Percentiles rank a stretch among this genome's conserved stretches.
Conservation (phyloP, 2,797 vertebrate genomes). For the Acanthornis magna region DNA sequence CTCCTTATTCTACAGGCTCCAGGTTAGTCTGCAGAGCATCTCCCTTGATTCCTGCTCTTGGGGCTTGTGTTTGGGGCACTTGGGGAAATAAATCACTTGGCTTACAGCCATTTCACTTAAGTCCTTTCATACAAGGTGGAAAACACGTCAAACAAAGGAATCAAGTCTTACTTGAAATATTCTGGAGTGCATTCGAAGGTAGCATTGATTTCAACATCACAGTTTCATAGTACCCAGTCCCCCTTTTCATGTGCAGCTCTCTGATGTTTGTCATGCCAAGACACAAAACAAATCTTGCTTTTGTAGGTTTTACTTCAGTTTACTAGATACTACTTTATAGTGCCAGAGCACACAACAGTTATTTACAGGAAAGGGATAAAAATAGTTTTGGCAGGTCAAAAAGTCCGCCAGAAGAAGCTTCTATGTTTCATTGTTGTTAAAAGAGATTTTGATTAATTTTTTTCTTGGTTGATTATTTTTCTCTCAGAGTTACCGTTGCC, state of each 20-base stretch:
- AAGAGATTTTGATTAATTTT: background rate
- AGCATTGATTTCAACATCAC: background rate
- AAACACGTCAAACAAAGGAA: background rate
- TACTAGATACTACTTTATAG: background rate
- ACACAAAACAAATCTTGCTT: background rate
- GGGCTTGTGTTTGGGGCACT: background rate
- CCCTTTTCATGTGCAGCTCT: background rate
- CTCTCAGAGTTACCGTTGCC: background rate
- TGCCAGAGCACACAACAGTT: background rate
- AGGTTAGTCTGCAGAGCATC: background rate
- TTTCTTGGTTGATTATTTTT: background rate
- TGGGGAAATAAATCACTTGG: background rate
- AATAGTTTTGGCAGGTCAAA: background rate
- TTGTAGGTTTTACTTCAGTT: background rate
- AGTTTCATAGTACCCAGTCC: background rate
- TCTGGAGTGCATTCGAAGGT: background rate
- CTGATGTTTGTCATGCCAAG: background rate
- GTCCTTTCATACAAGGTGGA: background rate
- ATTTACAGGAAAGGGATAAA: background rate
- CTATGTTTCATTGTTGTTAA: background rate
- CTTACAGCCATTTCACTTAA: background rate
- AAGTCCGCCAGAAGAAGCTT: background rate
- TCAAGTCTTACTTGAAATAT: background rate
- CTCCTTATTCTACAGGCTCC: background rate
- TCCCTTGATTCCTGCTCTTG: background rate